Conservation (phyloP, 2,888 invertebrate species). For the Calameuta filiformis region DNA sequence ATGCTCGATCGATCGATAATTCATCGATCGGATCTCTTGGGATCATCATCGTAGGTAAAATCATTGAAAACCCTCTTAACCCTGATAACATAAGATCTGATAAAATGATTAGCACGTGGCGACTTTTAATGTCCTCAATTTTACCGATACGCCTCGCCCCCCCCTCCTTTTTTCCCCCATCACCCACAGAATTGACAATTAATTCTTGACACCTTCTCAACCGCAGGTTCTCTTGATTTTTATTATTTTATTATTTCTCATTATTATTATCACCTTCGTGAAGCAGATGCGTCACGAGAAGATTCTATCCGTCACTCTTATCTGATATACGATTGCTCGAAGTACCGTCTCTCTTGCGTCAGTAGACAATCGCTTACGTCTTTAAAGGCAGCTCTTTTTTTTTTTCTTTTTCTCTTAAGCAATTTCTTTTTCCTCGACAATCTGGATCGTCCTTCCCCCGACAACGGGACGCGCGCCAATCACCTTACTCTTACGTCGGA, state of each 20-base stretch:
- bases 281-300: neutral
- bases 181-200: neutral
- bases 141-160: neutral
- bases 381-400: neutral
- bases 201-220: neutral
- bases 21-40: neutral
- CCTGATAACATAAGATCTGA: neutral
- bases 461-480: too few species aligned
- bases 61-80: neutral
- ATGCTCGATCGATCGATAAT: neutral
- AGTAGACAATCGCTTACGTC: neutral
- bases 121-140: neutral
- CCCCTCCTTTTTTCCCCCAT: neutral
- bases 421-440: neutral
- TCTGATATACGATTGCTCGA: neutral
- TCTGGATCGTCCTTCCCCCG: neutral
- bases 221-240: neutral
- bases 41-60: neutral
- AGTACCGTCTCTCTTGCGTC: neutral
- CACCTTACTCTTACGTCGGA: too few species aligned
- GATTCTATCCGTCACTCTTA: neutral
- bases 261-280: neutral
- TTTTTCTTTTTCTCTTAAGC: too few species aligned
- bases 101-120: neutral
- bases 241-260: neutral